Evolutionary conservation across 2,888 invertebrate species (phyloP).

Genomic region (Neoaliturus tenellus): DNA sequence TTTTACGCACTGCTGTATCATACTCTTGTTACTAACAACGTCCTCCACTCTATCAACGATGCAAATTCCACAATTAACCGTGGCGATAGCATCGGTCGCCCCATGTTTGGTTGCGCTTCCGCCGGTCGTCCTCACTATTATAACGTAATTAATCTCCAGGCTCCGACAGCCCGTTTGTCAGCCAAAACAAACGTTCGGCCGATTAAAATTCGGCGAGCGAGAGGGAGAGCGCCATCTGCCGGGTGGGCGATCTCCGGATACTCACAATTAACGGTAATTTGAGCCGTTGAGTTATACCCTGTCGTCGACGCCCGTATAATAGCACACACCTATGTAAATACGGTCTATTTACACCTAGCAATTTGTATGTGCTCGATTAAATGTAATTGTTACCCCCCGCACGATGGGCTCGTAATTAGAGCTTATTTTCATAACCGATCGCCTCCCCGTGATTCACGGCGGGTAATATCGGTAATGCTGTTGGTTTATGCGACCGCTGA

Average conservation of each 20-base stretch:
- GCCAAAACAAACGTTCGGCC: slow-evolving; percentile 45
- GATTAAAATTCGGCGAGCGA: slow-evolving; percentile 46
- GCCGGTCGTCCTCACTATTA: background rate
- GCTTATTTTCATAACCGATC: slow-evolving; percentile 39
- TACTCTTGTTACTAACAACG: too few species aligned
- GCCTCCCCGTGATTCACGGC: background rate
- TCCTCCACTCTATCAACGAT: too few species aligned
- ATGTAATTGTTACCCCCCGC: slow-evolving; percentile 33
- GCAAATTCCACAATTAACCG: slow-evolving; percentile 7
- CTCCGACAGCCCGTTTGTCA: background rate
- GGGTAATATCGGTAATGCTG: slow-evolving; percentile 27
- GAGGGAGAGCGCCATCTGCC: background rate
- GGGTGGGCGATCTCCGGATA: slow-evolving; percentile 40
- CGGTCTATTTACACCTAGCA: slow-evolving; percentile 57
- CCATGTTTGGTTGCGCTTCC: slow-evolving; percentile 20
- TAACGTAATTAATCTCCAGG: slow-evolving; percentile 3
- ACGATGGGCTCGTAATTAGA: slow-evolving; percentile 10
- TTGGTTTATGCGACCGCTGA: background rate
- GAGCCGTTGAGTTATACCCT: slow-evolving; percentile 51
- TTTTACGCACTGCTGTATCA: too few species aligned
- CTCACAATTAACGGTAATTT: slow-evolving; percentile 52
- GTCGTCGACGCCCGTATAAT: slow-evolving; percentile 54
- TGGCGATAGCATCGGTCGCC: background rate
- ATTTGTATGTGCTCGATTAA: slow-evolving; percentile 44
- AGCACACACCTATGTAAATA: slow-evolving; percentile 56